A percentile compares a stretch with the other conserved stretches of the same genome.
Evolutionary conservation across 1,140 invertebrate species (phyloP).

Genomic region (Bilobella aurantiaca): DNA sequence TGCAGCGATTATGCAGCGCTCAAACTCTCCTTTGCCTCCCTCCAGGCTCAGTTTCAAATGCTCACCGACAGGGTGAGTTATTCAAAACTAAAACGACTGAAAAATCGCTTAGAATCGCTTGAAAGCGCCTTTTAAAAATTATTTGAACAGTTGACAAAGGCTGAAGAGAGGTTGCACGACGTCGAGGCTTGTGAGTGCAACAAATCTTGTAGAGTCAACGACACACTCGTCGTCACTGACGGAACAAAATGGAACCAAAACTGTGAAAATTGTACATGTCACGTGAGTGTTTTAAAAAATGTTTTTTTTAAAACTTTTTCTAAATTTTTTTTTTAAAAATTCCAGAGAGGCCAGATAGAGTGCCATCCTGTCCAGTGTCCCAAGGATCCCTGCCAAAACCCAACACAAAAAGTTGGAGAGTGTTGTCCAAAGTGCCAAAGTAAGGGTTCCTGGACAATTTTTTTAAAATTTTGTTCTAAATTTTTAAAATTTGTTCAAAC

Average conservation of each 20-base stretch:
- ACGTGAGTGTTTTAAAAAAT: slow-evolving; percentile 52
- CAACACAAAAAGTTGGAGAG: slow-evolving; percentile 56
- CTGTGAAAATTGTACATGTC: slow-evolving; percentile 70
- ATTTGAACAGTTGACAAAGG: slow-evolving; percentile 54
- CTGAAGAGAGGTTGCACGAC: slow-evolving; percentile 60
- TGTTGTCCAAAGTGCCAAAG: slow-evolving; percentile 77
- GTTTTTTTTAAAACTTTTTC: too few species aligned
- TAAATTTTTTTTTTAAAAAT: slow-evolving; percentile 34
- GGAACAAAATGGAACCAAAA: slow-evolving; percentile 68
- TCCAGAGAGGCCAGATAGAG: slow-evolving; percentile 66
- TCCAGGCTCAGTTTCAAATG: slow-evolving; percentile 55
- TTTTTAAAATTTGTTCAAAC: background rate
- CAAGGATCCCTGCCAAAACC: slow-evolving; percentile 62
- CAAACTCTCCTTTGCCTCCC: slow-evolving; percentile 59
- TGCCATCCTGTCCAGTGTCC: slow-evolving; percentile 69
- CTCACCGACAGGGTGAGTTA: slow-evolving; percentile 52
- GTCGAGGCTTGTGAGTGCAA: slow-evolving; percentile 81
- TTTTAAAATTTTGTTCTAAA: background rate
- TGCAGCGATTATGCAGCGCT: slow-evolving; percentile 75
- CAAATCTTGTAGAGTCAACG: slow-evolving; percentile 71
- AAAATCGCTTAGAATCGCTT: too few species aligned
- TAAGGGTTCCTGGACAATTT: slow-evolving; percentile 48
- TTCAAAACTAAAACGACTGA: background rate
- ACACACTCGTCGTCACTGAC: slow-evolving; percentile 59
- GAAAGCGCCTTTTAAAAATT: background rate